Base-by-base conservation (phyloP, 2,797 vertebrate genomes). In the Erethizon dorsatum region DNA sequence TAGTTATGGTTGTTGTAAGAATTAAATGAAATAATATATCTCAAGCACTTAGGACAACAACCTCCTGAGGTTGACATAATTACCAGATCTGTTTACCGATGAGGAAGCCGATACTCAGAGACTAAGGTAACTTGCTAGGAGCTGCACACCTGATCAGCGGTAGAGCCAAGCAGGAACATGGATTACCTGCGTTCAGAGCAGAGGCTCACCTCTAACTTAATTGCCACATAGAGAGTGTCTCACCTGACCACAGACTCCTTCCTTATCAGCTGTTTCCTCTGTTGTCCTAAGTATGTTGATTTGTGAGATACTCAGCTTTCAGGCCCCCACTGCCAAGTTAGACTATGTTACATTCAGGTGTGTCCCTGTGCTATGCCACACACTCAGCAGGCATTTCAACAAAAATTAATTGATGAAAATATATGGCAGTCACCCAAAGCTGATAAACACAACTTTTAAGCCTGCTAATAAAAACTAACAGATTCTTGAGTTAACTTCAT, bases 321-420 rank as follows among this genome's bases (percentile, higher is more conserved):
- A 88, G 65, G 8, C 57, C 50, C 88, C 93, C 90, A 69, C 82
- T 96, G 91, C 92, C 96, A 96, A 97, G 92, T 96, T 94, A 96
- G 75, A 94, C 96, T 92, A 97, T 7, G 75, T 65, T 93, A 83
- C 47, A 90, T 61, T 95, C 71, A 96, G 83, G 78, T 88, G 45
- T 82, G 90, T 96, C 85, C 88, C 84, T 52, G 41, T 71, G 82
- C 88, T 79, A 50, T 26, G 61, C 22, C 89, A 77, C 89, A 90
- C 20, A 77, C 88, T 94, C 86, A 86, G 56, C 93, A 97, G 93
- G 73, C 78, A 88, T 93, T 71, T 75, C 85, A 94, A 92, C 57
- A 88, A 94, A 96, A 97, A 95, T 97, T 97, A 97, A 97, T 91
- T 94, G 94, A 90, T 56, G 75, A 92, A 97, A 98, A 94, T 94